Evolutionary conservation across 2,888 invertebrate genomes (phyloP).

Genomic region (Ennomos erosarius): DNA sequence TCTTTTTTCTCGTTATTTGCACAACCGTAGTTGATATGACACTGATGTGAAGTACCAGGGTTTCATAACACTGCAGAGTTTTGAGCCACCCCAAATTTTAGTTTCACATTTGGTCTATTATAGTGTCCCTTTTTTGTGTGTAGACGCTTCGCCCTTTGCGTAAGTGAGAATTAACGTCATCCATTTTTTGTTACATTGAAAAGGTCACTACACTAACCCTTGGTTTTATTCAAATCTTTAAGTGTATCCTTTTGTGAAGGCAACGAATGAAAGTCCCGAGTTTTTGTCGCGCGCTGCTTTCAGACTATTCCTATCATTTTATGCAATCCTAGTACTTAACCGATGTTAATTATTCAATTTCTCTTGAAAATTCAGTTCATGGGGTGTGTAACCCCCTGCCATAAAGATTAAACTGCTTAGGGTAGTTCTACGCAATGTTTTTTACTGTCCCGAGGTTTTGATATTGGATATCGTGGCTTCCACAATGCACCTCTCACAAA

Average conservation of each 20-base stretch:
- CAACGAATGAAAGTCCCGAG: slow-evolving; percentile 17
- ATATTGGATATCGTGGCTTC: slow-evolving; percentile 49
- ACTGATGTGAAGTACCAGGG: slow-evolving; percentile 4
- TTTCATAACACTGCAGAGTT: slow-evolving; percentile 2
- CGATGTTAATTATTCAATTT: slow-evolving; percentile 51
- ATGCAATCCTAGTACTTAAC: slow-evolving; percentile 48
- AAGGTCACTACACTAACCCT: slow-evolving; percentile 3
- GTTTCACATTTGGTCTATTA: not conserved
- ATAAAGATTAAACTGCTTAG: too few relatives aligned
- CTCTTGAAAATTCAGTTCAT: slow-evolving; percentile 11
- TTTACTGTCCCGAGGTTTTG: slow-evolving; percentile 15
- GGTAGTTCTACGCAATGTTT: too few relatives aligned
- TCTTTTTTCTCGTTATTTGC: too few relatives aligned
- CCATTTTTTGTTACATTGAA: slow-evolving; percentile 12
- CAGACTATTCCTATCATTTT: slow-evolving; percentile 27
- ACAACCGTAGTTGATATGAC: not conserved
- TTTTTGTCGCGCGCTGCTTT: not conserved
- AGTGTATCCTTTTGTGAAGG: not conserved
- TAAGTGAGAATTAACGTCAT: slow-evolving; percentile 2
- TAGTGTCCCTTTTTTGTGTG: slow-evolving; percentile 8
- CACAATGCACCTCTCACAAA: slow-evolving; percentile 53
- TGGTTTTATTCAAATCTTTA: not conserved
- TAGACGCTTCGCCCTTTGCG: slow-evolving; percentile 8
- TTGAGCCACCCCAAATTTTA: not conserved
- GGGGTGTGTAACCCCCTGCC: not conserved